phyloP scores from a whole-genome alignment of 1,140 invertebrate genomes.

The Bombus ignitus region DNA sequence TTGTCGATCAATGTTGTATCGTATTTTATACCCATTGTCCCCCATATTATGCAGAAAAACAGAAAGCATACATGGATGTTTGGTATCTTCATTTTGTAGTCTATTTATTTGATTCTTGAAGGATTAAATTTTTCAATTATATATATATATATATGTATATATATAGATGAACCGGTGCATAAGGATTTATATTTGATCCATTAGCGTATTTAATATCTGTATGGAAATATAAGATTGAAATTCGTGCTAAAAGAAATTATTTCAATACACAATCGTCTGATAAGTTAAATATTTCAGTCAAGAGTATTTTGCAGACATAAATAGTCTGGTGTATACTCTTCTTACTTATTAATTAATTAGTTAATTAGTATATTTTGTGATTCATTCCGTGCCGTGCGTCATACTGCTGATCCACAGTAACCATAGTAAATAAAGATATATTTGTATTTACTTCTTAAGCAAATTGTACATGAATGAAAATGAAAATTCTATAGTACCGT shows the following conservation, averaged over 20 bases:
- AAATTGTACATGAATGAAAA: neutral
- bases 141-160: no score
- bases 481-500: neutral
- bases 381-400: neutral
- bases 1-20: conserved; percentile 80
- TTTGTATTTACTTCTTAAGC: neutral
- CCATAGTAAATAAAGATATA: neutral
- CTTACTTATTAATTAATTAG: neutral
- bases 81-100: neutral
- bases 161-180: no score
- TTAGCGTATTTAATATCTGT: neutral
- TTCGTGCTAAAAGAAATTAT: neutral
- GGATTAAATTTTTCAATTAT: no score
- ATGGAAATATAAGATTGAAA: neutral
- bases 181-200: neutral
- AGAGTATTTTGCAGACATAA: neutral
- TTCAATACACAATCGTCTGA: neutral
- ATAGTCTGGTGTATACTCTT: neutral
- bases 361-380: neutral
- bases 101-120: neutral
- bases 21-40: neutral
- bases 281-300: neutral
- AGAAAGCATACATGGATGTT: conserved; percentile 23
- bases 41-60: conserved; percentile 6
- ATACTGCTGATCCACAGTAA: neutral